phyloP scores from a whole-genome alignment of 2,888 invertebrate genomes.

The Tenodera sinensis region DNA sequence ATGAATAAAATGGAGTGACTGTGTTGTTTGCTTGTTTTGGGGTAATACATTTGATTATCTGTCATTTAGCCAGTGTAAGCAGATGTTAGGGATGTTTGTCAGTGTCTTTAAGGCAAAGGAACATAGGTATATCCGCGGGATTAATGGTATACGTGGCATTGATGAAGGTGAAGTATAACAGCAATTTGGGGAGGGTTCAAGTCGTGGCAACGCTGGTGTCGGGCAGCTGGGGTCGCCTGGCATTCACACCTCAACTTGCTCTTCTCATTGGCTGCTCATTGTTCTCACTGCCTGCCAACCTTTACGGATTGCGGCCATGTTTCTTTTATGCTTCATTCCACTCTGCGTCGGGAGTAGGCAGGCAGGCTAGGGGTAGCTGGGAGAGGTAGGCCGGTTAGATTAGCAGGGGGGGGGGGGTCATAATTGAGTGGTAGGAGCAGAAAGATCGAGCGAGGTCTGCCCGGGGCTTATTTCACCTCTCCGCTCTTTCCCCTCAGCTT shows the following conservation, averaged over 20 bases:
- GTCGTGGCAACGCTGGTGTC: conserved; percentile 8
- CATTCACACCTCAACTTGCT: conserved; percentile 11
- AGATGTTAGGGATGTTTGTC: too few species aligned
- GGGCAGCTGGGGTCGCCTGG: not conserved
- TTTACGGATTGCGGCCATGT: not conserved
- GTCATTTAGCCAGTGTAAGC: too few species aligned
- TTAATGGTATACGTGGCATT: not conserved
- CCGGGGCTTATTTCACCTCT: not conserved
- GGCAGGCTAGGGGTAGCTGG: not conserved
- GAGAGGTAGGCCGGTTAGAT: not conserved
- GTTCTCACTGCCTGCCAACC: not conserved
- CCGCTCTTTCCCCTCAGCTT: not conserved
- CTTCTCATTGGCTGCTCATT: conserved; percentile 11
- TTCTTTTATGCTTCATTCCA: not conserved
- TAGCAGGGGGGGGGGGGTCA: not conserved
- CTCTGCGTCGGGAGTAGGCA: not conserved
- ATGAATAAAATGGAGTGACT: too few species aligned
- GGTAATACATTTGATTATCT: too few species aligned
- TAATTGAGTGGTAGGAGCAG: conserved; percentile 10
- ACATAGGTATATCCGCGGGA: not conserved
- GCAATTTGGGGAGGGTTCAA: not conserved
- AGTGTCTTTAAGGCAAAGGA: too few species aligned
- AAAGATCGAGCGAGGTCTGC: conserved; percentile 1
- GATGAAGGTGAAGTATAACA: not conserved
- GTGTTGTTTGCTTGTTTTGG: too few species aligned